phyloP scores from a whole-genome alignment of 2,888 invertebrate genomes.

The Bhutanitis thaidina region DNA sequence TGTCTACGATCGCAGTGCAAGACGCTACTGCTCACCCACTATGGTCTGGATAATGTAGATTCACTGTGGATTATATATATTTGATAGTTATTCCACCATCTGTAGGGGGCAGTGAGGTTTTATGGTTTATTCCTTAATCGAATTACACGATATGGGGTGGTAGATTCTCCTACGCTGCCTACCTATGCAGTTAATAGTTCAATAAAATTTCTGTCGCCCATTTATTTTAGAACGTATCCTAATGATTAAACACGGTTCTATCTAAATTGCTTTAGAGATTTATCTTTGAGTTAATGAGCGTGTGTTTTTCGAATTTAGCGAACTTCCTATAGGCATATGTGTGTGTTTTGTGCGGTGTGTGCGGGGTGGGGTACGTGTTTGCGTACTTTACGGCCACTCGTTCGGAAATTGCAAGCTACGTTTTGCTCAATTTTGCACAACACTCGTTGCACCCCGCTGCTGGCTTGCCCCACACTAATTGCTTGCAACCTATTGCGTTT shows the following conservation, averaged over 20 bases:
- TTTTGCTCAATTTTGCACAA: conserved; percentile 28
- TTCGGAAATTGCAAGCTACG: conserved; percentile 31
- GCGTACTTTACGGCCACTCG: conserved; percentile 23
- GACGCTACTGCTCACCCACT: no score
- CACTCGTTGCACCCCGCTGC: conserved; percentile 10
- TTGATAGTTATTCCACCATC: no score
- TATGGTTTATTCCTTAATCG: no score
- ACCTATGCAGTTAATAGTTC: conserved; percentile 3
- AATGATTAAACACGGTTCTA: conserved; percentile 13
- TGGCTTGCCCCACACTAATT: conserved; percentile 14
- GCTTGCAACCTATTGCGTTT: conserved; percentile 21
- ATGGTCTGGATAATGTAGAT: no score
- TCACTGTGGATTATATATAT: no score
- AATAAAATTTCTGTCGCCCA: conserved; percentile 1
- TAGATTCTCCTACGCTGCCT: no score
- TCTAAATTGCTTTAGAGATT: conserved; percentile 17
- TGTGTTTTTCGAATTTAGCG: conserved; percentile 9
- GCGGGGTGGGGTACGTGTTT: conserved; percentile 16
- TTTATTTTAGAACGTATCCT: conserved; percentile 8
- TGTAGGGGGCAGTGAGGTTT: no score
- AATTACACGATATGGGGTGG: no score
- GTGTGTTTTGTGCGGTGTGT: neutral
- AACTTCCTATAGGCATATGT: neutral
- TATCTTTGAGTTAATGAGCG: conserved; percentile 17
- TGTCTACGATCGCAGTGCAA: no score